Evolutionary conservation across 2,797 vertebrate genomes (phyloP), one percentile per base, ranked within the genome.

Genomic region (Sebastes cheni): DNA sequence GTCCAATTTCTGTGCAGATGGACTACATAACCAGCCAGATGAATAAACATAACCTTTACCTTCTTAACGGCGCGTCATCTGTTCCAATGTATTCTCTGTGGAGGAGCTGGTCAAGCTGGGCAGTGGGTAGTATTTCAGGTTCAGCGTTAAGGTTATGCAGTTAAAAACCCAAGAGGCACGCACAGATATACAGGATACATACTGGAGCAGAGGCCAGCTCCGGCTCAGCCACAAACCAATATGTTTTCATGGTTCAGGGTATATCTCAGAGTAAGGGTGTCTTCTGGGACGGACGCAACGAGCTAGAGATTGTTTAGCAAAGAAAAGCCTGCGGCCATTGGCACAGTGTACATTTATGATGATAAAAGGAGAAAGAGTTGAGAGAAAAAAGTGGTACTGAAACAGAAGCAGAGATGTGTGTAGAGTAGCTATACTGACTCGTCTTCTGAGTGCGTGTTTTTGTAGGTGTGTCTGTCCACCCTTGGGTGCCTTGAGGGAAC

Each of bases 281-380:
- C 84, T 77, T 67, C 62, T 56, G 87, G 80, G 83, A 87, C 39
- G 1, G 55, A 80, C 5, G 23, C 67, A 68, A 18, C 3, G 61
- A 79, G 78, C 66, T 13, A 66, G 46, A 66, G 75, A 85, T 77
- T 59, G 67, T 79, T 81, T 36, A 66, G 81, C 54, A n/a, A 82
- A 76, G 76, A 83, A 82, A 4, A 36, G 78, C 83, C 82, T 39
- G 66, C 56, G 82, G 81, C 65, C 42, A 56, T 39, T 2, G 50
- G 23, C 32, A 66, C 77, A 1, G 39, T 30, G 25, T 62, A 54
- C 65, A 66, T 82, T 86, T 64, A 86, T 79, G 75, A 84, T 77
- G 64, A 11, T 64, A 72, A 22, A 79, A 34, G 56, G 30, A 64
- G 50, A 82, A 72, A 18, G 62, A 50, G 67, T 18, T 62, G 78